Percentiles rank a stretch among this genome's conserved stretches.
phyloP scores from a whole-genome alignment of 2,888 invertebrate species.

The Lasioglossum zephyrum region DNA sequence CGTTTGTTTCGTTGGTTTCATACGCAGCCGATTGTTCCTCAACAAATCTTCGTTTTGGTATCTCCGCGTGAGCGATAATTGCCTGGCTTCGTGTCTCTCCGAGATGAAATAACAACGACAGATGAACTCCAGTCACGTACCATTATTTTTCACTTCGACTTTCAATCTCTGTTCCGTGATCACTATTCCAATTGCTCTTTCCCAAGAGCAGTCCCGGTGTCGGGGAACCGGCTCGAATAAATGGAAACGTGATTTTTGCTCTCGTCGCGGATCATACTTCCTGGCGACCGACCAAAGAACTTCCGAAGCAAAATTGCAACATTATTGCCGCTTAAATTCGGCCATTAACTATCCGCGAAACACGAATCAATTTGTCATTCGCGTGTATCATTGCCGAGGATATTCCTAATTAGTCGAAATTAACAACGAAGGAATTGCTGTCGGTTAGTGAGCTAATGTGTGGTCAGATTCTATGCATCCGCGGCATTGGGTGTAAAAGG shows the following conservation, averaged over 20 bases:
- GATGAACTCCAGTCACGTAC: background rate
- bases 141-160: background rate
- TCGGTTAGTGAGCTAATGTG: background rate
- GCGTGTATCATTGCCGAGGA: background rate
- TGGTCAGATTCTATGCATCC: background rate
- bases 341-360: background rate
- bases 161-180: background rate
- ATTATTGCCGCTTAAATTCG: too few relatives aligned
- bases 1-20: background rate
- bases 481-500: background rate
- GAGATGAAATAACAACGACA: conserved; percentile 1
- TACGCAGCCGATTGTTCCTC: conserved; percentile 18
- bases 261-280: background rate
- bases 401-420: background rate
- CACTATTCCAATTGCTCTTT: conserved; percentile 29
- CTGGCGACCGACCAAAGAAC: background rate
- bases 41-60: conserved; percentile 19
- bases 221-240: background rate
- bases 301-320: background rate
- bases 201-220: background rate
- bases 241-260: background rate
- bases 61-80: conserved; percentile 45
- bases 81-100: conserved; percentile 59
- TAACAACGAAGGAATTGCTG: background rate
- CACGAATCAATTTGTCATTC: background rate